Percentiles rank a stretch among this genome's conserved stretches.
These are phyloP conservation scores for Elaeidobius kamerunicus DNA, from an alignment of 2,888 invertebrate genomes.

Conservation along the genomic window DNA sequence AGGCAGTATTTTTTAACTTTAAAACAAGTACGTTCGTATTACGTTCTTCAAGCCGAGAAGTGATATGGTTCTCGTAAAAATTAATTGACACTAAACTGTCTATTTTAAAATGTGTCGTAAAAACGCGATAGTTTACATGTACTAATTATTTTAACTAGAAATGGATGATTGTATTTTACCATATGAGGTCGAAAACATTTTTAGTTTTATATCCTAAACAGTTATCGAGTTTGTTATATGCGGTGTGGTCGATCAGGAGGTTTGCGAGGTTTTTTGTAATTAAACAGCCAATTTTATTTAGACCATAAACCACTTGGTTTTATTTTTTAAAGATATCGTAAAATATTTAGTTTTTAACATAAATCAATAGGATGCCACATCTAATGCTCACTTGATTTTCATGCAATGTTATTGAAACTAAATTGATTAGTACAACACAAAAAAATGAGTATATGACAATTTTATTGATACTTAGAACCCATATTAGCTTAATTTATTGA, in stretches of 20 bases:
- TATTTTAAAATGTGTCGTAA: conserved; percentile 12
- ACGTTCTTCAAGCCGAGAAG: conserved; percentile 3
- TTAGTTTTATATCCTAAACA: conserved; percentile 15
- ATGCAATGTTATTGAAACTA: no score
- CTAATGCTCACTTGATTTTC: no score
- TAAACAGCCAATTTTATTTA: conserved; percentile 4
- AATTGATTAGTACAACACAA: no score
- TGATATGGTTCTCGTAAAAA: conserved; percentile 14
- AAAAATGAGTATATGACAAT: no score
- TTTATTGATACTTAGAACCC: no score
- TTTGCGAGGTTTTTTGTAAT: conserved; percentile 3
- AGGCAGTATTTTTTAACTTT: neutral
- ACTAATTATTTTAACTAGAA: conserved; percentile 36
- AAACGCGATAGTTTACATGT: conserved; percentile 33
- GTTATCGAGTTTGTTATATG: conserved; percentile 15
- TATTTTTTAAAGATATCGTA: no score
- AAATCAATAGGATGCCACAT: no score
- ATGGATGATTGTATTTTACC: conserved; percentile 35
- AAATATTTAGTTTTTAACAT: no score
- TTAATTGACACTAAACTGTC: conserved; percentile 16
- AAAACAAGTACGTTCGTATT: conserved; percentile 2
- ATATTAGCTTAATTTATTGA: no score
- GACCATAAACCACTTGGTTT: no score
- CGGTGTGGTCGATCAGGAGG: conserved; percentile 3
- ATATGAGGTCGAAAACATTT: conserved; percentile 18